Conservation (phyloP, 2,888 invertebrate species). For the Flabesymbios commensalis region DNA sequence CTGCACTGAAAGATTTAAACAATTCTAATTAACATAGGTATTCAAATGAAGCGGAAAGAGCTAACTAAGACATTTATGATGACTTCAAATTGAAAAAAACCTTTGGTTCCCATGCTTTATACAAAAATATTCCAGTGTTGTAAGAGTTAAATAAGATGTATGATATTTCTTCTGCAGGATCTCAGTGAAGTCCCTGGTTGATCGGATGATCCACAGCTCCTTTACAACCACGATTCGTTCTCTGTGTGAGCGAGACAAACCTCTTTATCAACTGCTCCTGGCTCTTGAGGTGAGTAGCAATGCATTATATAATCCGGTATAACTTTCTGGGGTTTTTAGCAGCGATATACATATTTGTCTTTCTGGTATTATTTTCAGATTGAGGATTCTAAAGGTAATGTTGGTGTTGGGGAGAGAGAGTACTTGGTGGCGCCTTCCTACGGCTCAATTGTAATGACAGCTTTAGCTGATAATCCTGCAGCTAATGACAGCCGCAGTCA, state of each 20-base stretch:
- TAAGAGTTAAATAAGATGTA: too few relatives aligned
- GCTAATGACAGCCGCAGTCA: constrained; percentile 42
- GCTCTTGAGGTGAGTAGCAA: constrained; percentile 53
- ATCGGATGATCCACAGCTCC: constrained; percentile 50
- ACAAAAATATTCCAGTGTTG: too few relatives aligned
- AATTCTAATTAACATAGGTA: too few relatives aligned
- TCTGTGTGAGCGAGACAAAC: constrained; percentile 51
- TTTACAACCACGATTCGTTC: constrained; percentile 49
- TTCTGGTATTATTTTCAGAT: constrained; percentile 48
- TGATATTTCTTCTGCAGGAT: constrained; percentile 37
- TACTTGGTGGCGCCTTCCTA: constrained; percentile 58
- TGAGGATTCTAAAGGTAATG: constrained; percentile 51
- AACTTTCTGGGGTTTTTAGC: too few relatives aligned
- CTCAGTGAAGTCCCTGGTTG: constrained; percentile 54
- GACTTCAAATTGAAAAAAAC: too few relatives aligned
- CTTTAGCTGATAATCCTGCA: constrained; percentile 42
- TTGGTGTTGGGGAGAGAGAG: constrained; percentile 57
- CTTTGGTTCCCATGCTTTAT: too few relatives aligned
- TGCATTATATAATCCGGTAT: too few relatives aligned
- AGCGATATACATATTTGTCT: too few relatives aligned
- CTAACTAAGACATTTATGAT: too few relatives aligned
- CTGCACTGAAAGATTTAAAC: too few relatives aligned
- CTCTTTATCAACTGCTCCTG: constrained; percentile 51
- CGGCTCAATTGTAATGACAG: constrained; percentile 51
- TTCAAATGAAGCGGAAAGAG: too few relatives aligned